Percentiles rank a stretch among this genome's conserved stretches.
Evolutionary conservation across 2,113 vertebrate species (phyloP).

Genomic region (Gallinago undulata): DNA sequence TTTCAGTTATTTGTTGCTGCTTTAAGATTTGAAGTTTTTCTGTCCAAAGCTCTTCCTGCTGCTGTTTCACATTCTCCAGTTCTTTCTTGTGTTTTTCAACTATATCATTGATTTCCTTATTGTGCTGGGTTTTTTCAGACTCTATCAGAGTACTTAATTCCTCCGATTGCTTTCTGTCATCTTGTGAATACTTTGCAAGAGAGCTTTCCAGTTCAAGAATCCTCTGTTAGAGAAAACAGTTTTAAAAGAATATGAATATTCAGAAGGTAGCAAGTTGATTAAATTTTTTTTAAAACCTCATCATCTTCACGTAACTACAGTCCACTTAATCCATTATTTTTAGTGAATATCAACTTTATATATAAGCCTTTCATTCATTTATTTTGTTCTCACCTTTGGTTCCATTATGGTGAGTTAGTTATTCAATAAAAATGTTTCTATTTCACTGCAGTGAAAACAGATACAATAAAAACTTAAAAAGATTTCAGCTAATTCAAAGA

Average conservation of each 20-base stretch:
- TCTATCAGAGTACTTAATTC: slow-evolving; percentile 75
- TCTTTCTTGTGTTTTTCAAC: slow-evolving; percentile 81
- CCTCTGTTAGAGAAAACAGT: slow-evolving; percentile 77
- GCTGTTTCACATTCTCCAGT: slow-evolving; percentile 75
- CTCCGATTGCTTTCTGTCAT: slow-evolving; percentile 71
- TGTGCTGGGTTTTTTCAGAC: slow-evolving; percentile 80
- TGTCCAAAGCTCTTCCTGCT: slow-evolving; percentile 70
- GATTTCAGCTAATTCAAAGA: not conserved
- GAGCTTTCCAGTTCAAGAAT: slow-evolving; percentile 92
- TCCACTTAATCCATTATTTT: not conserved
- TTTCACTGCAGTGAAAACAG: not conserved
- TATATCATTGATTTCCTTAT: slow-evolving; percentile 77
- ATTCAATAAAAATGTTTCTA: not conserved
- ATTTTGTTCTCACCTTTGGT: not conserved
- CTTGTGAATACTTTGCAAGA: slow-evolving; percentile 75
- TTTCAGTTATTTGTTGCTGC: slow-evolving; percentile 72
- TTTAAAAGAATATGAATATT: slow-evolving; percentile 26
- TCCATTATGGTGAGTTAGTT: not conserved
- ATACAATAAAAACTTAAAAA: not conserved
- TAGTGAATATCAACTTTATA: not conserved
- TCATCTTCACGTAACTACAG: not conserved
- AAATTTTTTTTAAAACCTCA: not conserved
- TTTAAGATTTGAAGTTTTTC: slow-evolving; percentile 73
- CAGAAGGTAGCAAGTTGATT: not conserved
- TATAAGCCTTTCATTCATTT: not conserved